These are phyloP conservation scores for Ceyx cyanopectus DNA, from an alignment of 2,113 vertebrate species.

Conservation along the genomic window DNA sequence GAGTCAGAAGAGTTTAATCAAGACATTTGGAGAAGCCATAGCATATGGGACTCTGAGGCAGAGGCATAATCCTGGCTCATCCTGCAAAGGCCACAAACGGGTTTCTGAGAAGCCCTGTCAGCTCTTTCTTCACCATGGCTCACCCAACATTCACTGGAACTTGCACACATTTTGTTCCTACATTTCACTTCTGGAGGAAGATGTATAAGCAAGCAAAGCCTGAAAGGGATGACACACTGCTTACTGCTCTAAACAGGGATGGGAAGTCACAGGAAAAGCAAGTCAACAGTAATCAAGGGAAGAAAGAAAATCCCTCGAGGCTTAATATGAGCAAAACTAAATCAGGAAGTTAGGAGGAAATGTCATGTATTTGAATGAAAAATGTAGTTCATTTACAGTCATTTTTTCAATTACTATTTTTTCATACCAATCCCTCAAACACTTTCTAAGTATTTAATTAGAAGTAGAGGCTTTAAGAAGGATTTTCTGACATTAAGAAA, in stretches of 20 bases:
- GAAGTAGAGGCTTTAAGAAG: background rate
- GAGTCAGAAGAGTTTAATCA: constrained; percentile 27
- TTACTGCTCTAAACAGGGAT: background rate
- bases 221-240: background rate
- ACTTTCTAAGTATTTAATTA: background rate
- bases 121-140: background rate
- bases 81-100: background rate
- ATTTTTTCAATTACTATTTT: background rate
- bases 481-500: background rate
- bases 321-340: background rate
- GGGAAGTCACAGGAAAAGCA: background rate
- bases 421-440: background rate
- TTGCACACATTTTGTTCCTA: background rate
- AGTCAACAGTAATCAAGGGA: background rate
- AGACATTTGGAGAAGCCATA: background rate
- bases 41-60: background rate
- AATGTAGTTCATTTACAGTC: background rate
- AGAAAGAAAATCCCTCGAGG: background rate
- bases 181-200: background rate
- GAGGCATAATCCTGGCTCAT: background rate
- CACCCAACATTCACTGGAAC: background rate
- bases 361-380: background rate
- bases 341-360: background rate
- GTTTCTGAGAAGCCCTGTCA: background rate
- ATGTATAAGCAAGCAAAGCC: background rate